Percentiles rank a stretch among this genome's conserved stretches.
These are phyloP conservation scores for Temnothorax ravouxi DNA, from an alignment of 2,888 invertebrate species.

Conservation along the genomic window DNA sequence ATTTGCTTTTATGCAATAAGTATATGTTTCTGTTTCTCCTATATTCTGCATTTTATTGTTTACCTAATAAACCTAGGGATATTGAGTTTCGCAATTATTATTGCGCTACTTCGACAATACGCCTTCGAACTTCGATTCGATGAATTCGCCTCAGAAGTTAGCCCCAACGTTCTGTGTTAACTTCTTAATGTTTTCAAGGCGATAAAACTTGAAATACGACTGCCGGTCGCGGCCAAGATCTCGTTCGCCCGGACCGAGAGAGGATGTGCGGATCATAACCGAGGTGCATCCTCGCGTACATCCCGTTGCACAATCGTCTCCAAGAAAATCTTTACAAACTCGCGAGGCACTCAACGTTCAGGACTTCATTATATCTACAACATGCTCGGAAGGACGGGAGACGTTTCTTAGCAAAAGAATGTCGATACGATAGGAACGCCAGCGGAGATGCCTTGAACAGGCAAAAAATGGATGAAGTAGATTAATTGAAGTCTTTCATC, in stretches of 20 bases:
- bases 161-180: no score
- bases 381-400: constrained; percentile 3
- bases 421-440: constrained; percentile 46
- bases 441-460: constrained; percentile 59
- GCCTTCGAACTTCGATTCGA: constrained; percentile 1
- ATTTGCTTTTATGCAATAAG: background rate
- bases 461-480: constrained; percentile 73
- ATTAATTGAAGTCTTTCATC: constrained; percentile 80
- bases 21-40: background rate
- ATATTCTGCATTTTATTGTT: background rate
- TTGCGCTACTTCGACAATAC: background rate
- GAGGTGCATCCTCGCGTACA: constrained; percentile 72
- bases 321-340: constrained; percentile 25
- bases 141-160: background rate
- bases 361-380: constrained; percentile 40
- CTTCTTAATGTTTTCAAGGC: constrained; percentile 80
- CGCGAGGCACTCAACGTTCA: background rate
- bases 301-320: constrained; percentile 73
- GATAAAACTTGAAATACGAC: constrained; percentile 85
- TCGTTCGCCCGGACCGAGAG: constrained; percentile 73
- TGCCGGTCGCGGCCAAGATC: constrained; percentile 65
- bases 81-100: background rate
- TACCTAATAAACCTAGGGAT: background rate
- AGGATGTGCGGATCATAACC: constrained; percentile 85
- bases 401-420: constrained; percentile 17